A percentile compares a stretch with the other conserved stretches of the same genome.
Evolutionary conservation across 1,140 invertebrate species (phyloP).

Genomic region (Lysiphlebus fabarum): DNA sequence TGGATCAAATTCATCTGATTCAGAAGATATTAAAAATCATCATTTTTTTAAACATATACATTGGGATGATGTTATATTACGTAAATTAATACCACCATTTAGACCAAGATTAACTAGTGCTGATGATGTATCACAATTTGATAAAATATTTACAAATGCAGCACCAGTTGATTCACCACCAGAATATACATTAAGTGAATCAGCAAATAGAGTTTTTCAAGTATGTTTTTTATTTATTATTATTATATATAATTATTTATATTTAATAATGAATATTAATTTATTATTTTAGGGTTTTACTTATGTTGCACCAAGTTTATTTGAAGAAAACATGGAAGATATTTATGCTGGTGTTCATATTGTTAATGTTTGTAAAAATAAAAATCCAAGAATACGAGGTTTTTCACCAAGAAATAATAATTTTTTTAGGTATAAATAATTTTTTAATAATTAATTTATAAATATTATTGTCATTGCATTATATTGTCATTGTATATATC

Average conservation of each 20-base stretch:
- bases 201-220: conserved; percentile 91
- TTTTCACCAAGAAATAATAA: conserved; percentile 42
- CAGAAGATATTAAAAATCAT: conserved; percentile 83
- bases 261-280: conserved; percentile 17
- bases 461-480: too few species aligned
- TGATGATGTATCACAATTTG: conserved; percentile 98
- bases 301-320: conserved; percentile 93
- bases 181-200: conserved; percentile 91
- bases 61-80: conserved; percentile 86
- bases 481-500: too few species aligned
- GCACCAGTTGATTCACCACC: conserved; percentile 98
- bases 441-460: conserved; percentile 1
- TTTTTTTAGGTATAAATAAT: conserved; percentile 36
- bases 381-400: conserved; percentile 64
- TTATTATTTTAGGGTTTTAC: conserved; percentile 82
- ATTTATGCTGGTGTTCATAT: conserved; percentile 70
- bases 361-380: conserved; percentile 57
- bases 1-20: conserved; percentile 78
- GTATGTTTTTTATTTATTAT: conserved; percentile 54
- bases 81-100: conserved; percentile 86
- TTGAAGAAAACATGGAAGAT: conserved; percentile 66
- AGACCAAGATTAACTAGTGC: conserved; percentile 82
- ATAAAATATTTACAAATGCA: conserved; percentile 95
- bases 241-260: conserved; percentile 6
- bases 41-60: conserved; percentile 90